Conservation (phyloP, 2,113 vertebrate genomes). For the Hoplias malabaricus region DNA sequence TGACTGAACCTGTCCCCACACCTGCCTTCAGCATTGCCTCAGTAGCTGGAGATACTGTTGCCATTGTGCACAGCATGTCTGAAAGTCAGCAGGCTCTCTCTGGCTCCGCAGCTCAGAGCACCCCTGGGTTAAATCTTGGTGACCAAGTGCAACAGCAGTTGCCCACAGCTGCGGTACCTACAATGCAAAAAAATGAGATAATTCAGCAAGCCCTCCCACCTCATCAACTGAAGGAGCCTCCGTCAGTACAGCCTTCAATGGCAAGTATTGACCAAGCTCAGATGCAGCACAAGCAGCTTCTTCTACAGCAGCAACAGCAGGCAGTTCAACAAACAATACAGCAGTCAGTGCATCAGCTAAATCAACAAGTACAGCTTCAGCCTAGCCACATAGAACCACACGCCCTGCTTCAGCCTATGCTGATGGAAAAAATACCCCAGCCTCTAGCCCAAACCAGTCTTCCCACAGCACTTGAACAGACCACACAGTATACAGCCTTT, state of each 20-base stretch:
- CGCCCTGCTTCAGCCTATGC: slow-evolving; percentile 45
- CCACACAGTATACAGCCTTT: slow-evolving; percentile 39
- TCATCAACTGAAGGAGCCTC: slow-evolving; percentile 33
- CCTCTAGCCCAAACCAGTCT: slow-evolving; percentile 41
- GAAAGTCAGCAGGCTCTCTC: slow-evolving; percentile 44
- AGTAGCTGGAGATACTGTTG: slow-evolving; percentile 48
- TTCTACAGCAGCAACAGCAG: slow-evolving; percentile 59
- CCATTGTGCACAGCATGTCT: slow-evolving; percentile 43
- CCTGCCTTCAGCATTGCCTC: slow-evolving; percentile 53
- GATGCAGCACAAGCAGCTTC: slow-evolving; percentile 58
- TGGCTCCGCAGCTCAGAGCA: slow-evolving; percentile 38
- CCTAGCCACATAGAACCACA: slow-evolving; percentile 50
- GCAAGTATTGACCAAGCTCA: slow-evolving; percentile 19
- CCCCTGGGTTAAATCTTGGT: slow-evolving; percentile 47
- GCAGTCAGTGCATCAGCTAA: slow-evolving; percentile 40
- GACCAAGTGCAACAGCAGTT: slow-evolving; percentile 43
- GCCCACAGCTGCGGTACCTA: slow-evolving; percentile 44
- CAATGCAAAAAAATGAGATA: background rate
- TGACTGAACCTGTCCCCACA: slow-evolving; percentile 37
- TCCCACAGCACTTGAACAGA: slow-evolving; percentile 47
- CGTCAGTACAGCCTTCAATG: slow-evolving; percentile 17
- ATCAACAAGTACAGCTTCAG: slow-evolving; percentile 50
- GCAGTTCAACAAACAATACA: slow-evolving; percentile 33
- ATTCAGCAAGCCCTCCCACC: slow-evolving; percentile 36
- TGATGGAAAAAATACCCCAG: slow-evolving; percentile 7